Conservation (phyloP, 1,140 invertebrate genomes). For the Drosophila insularis region DNA sequence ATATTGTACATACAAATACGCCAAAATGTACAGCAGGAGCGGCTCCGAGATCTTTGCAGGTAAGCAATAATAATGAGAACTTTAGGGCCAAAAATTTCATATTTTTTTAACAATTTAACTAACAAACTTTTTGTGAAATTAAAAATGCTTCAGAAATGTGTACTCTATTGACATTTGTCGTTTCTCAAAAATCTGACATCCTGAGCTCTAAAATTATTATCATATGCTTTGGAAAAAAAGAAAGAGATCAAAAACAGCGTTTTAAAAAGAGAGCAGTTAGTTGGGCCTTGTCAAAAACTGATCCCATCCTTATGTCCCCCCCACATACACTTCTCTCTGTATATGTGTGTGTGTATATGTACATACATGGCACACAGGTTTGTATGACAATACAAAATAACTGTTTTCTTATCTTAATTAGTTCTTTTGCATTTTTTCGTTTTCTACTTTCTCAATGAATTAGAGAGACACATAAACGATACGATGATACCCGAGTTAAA, state of each 20-base stretch:
- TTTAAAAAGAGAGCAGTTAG: too few relatives aligned
- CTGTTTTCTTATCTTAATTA: not conserved
- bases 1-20: not conserved
- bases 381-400: not conserved
- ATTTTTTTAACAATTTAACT: too few relatives aligned
- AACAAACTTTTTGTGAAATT: too few relatives aligned
- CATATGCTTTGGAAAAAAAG: too few relatives aligned
- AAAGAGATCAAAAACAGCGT: too few relatives aligned
- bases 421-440: not conserved
- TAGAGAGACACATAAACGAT: not conserved
- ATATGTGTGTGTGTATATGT: not conserved
- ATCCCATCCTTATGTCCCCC: not conserved
- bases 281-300: too few relatives aligned
- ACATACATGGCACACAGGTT: not conserved
- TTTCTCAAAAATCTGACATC: too few relatives aligned
- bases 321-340: not conserved
- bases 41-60: not conserved
- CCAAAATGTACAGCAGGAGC: not conserved
- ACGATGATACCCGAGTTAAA: not conserved
- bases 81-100: too few relatives aligned
- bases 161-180: too few relatives aligned
- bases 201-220: too few relatives aligned
- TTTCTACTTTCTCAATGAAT: not conserved
- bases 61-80: not conserved
- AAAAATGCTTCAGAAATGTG: too few relatives aligned